Base-by-base conservation (phyloP, 1,140 invertebrate species). In the Parasteatoda tepidariorum region DNA sequence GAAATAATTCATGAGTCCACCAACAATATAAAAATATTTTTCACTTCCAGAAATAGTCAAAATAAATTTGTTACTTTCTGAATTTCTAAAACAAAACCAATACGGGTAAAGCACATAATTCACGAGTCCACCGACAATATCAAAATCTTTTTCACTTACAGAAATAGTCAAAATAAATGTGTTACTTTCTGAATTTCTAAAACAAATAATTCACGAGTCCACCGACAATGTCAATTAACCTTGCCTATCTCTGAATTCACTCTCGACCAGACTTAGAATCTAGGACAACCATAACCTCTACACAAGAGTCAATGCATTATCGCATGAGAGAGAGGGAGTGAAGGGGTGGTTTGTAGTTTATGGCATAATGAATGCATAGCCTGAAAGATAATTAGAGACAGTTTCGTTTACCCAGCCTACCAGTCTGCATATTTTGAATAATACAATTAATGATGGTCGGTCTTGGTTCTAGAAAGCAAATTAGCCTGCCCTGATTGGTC, bases 351-450 rank as follows among this genome's bases (percentile, higher is more conserved):
- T n/a, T 18, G 31, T 5, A 67, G 22, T 33, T 67, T 38, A 67
- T 67, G 64, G n/a, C n/a, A n/a, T n/a, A n/a, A n/a, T n/a, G n/a
- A n/a, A n/a, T n/a, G n/a, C n/a, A 33, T 33, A 31, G 54, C 26
- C 54, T 31, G n/a, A 48, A 64, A 76, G 59, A 76, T 76, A 76
- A 76, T 76, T 76, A 76, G 73, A 15, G 24, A 26, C 24, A 11
- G 59, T 76, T 76, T 76, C 73, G 73, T 76, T 76, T 76, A 33
- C 59, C 31, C 73, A 48, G 28, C 31, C 18, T 24, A 28, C 74
- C n/a, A 64, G 24, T 48, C 22, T 55, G 31, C 74, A 48, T 76
- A 66, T 76, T 76, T 76, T 76, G 61, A 76, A 76, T 76, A 66
- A 64, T 64, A 31, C 74, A 76, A 76, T 76, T 76, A 76, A 54